Conservation (phyloP, 2,797 vertebrate genomes). For the Eulemur albifrons region DNA sequence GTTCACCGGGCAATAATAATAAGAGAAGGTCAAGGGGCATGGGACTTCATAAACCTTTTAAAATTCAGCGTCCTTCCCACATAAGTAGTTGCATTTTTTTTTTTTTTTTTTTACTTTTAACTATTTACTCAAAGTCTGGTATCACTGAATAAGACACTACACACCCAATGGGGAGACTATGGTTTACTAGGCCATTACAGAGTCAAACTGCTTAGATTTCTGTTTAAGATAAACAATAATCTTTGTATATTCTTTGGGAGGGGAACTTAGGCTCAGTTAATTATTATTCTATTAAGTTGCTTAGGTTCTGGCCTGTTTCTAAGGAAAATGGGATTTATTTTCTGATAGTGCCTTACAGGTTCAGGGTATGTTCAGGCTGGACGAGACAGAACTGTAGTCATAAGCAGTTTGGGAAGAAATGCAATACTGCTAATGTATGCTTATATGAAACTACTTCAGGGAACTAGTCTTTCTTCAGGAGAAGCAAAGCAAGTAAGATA, state of each 20-base stretch:
- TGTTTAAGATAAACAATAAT: neutral
- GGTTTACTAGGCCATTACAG: neutral
- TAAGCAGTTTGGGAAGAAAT: neutral
- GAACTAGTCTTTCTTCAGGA: neutral
- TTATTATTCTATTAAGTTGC: neutral
- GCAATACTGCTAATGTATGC: neutral
- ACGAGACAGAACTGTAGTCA: neutral
- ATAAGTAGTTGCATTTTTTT: neutral
- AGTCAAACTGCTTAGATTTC: slow-evolving; percentile 2
- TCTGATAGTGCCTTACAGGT: neutral
- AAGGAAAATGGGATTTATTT: neutral
- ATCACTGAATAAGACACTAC: neutral
- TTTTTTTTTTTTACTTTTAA: neutral
- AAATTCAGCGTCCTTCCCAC: slow-evolving; percentile 67
- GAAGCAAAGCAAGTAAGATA: neutral
- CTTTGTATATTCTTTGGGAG: neutral
- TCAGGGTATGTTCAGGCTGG: neutral
- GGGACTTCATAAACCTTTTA: slow-evolving; percentile 73
- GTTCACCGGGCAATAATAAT: slow-evolving; percentile 76
- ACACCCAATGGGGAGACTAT: neutral
- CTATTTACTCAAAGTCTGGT: neutral
- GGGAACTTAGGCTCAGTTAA: neutral
- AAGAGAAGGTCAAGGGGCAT: slow-evolving; percentile 80
- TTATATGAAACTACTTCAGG: neutral
- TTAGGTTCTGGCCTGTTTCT: neutral